Base-by-base conservation (phyloP, 2,797 vertebrate species). In the Trematomus bernacchii region DNA sequence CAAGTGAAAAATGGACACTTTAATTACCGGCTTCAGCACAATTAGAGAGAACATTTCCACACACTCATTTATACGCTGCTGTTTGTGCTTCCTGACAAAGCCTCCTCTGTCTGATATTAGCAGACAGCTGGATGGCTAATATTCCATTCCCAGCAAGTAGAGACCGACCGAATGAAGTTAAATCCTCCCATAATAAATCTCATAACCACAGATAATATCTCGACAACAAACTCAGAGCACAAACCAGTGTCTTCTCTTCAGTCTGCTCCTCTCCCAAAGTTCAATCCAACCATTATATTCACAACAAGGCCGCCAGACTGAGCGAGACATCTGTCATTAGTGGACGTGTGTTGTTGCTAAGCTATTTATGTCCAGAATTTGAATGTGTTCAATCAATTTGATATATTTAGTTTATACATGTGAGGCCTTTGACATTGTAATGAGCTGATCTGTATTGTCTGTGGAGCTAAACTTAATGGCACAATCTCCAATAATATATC, bases 111-210 rank as follows among this genome's bases (percentile, higher is more conserved):
- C 37, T 68, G 23, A 50, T 66, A 27, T 10, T 42, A 53, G 19
- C 47, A 59, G 47, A 40, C 63, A 62, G 63, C 62, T 60, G 68
- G 42, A 19, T 13, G 19, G 48, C n/a, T 9, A 53, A 48, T 19
- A 54, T 48, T 54, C 13, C 50, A 43, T 19, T 27, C 46, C 16
- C 15, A 63, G 18, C 15, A 7, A 55, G 14, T 13, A n/a, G 0
- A 40, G 14, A 46, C 19, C 10, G 60, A 13, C 40, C 12, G 33
- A 54, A 3, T 19, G 11, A 62, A 14, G 40, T 21, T 37, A 37
- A 62, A 4, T 30, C 48, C 44, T 15, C 37, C 18, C 15, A 21
- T 2, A 13, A 23, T 52, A 21, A 10, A 19, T 51, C n/a, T 37
- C 33, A 37, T 6, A 37, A 8, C 47, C 8, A 21, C 5, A 23